Conservation (phyloP, 2,888 invertebrate species). For the Therioaphis trifolii region DNA sequence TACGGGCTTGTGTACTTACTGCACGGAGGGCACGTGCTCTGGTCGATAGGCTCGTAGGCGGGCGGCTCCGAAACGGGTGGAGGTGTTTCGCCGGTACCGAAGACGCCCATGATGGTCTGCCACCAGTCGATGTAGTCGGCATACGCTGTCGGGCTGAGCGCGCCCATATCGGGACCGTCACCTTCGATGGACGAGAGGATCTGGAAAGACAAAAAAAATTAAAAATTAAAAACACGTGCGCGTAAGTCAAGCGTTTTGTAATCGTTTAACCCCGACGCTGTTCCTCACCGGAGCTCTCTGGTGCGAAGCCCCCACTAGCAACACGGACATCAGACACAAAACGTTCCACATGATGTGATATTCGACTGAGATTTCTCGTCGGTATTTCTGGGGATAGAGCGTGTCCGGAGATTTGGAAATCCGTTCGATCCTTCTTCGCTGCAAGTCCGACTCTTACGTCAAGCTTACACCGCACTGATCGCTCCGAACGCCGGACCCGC, state of each 20-base stretch:
- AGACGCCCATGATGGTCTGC: conserved; percentile 63
- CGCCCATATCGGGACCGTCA: background rate
- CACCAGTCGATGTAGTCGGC: conserved; percentile 64
- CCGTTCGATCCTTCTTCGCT: background rate
- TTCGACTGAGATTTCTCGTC: too few relatives aligned
- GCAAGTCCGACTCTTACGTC: too few relatives aligned
- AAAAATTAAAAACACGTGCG: too few relatives aligned
- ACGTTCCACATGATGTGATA: conserved; percentile 24
- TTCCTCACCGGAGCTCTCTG: conserved; percentile 42
- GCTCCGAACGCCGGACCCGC: conserved; percentile 1
- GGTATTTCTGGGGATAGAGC: background rate
- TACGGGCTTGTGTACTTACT: conserved; percentile 60
- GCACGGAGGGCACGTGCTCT: conserved; percentile 62
- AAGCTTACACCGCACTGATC: conserved; percentile 25
- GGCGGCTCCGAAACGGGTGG: conserved; percentile 30
- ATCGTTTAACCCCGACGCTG: too few relatives aligned
- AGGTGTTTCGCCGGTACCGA: conserved; percentile 44
- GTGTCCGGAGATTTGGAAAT: background rate
- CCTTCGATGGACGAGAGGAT: background rate
- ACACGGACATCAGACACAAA: background rate
- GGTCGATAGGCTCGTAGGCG: conserved; percentile 52
- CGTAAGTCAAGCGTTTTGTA: too few relatives aligned
- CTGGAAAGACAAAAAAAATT: conserved; percentile 10
- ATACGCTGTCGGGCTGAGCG: conserved; percentile 38
- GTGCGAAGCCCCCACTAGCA: background rate